Percentiles rank a stretch among this genome's conserved stretches.
Conservation (phyloP, 2,113 vertebrate genomes). For the Xiphophorus couchianus region DNA sequence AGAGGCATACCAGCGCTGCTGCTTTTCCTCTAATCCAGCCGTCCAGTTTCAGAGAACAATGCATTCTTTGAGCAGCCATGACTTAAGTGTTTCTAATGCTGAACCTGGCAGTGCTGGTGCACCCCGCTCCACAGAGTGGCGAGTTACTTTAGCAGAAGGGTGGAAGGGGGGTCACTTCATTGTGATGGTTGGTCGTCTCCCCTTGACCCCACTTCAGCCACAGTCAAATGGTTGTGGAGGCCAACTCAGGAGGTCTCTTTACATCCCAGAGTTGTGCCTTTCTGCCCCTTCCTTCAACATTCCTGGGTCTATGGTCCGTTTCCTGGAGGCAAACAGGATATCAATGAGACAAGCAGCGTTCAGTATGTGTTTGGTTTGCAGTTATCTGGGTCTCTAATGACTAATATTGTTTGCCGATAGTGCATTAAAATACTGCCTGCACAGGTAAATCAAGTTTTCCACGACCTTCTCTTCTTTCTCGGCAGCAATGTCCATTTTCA, state of each 20-base stretch:
- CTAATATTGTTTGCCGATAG: not conserved
- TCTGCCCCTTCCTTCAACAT: constrained; percentile 73
- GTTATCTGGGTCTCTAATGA: not conserved
- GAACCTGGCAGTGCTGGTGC: constrained; percentile 57
- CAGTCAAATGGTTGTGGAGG: constrained; percentile 34
- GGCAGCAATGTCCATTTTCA: constrained; percentile 85
- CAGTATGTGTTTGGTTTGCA: not conserved
- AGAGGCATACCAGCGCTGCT: constrained; percentile 27
- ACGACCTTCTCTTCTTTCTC: not conserved
- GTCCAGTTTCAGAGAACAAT: constrained; percentile 67
- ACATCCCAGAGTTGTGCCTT: constrained; percentile 76
- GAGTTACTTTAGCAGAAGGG: constrained; percentile 24
- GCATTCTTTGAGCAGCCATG: constrained; percentile 73
- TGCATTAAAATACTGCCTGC: constrained; percentile 1
- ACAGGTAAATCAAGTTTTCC: not conserved
- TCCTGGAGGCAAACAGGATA: constrained; percentile 65
- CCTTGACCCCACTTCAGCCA: constrained; percentile 39
- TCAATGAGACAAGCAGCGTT: constrained; percentile 20
- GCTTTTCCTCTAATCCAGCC: constrained; percentile 35
- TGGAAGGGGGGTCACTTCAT: constrained; percentile 21
- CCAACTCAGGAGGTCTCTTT: constrained; percentile 45
- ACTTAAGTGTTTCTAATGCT: constrained; percentile 72
- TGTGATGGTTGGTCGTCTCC: not conserved
- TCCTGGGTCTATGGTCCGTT: constrained; percentile 68
- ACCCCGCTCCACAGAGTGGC: constrained; percentile 58